These are phyloP conservation scores for Leuciscus idus DNA, from an alignment of 2,113 vertebrate species.

Conservation along the genomic window DNA sequence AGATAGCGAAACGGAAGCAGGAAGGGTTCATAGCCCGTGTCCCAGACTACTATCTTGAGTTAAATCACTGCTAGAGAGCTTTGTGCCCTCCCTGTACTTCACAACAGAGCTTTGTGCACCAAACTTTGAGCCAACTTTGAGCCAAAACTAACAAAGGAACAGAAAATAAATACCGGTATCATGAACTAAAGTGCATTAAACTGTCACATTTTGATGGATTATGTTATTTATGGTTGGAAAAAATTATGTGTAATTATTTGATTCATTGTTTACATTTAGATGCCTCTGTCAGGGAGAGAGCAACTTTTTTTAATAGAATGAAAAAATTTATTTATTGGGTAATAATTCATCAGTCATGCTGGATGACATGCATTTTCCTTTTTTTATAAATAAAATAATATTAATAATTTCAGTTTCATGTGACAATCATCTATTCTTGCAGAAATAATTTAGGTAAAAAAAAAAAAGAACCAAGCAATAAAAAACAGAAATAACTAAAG, in stretches of 20 bases:
- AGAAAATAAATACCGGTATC: constrained; percentile 22
- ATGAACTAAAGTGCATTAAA: background rate
- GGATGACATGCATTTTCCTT: background rate
- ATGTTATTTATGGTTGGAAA: background rate
- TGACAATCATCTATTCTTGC: background rate
- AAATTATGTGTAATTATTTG: background rate
- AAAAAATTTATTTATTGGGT: background rate
- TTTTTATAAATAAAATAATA: background rate
- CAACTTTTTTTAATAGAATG: background rate
- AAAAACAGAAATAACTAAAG: background rate
- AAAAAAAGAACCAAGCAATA: background rate
- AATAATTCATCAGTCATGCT: background rate
- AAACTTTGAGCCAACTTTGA: background rate
- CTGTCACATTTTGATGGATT: background rate
- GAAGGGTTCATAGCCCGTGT: background rate
- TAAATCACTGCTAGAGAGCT: constrained; percentile 15
- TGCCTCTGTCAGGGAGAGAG: background rate
- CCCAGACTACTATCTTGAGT: background rate
- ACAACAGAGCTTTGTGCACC: constrained; percentile 17
- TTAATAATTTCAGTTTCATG: background rate
- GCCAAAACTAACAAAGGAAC: constrained; percentile 22
- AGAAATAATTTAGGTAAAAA: background rate
- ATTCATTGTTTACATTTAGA: background rate
- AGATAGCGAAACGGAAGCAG: constrained; percentile 38
- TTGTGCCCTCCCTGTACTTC: background rate